These are phyloP conservation scores for Sebastes matsubarae DNA, from an alignment of 2,797 vertebrate genomes.

Conservation along the genomic window DNA sequence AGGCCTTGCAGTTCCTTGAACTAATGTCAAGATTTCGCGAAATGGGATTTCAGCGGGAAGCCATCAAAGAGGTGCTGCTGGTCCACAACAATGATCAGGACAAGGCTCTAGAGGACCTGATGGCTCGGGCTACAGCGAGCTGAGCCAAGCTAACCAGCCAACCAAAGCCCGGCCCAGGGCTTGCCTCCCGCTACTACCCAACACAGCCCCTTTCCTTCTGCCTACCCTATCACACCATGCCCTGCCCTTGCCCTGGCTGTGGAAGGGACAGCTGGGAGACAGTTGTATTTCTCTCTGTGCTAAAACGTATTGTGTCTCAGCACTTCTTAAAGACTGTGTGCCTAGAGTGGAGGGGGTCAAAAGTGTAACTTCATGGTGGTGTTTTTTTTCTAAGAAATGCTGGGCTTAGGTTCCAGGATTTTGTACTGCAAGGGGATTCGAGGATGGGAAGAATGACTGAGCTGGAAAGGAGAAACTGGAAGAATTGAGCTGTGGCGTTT, in stretches of 20 bases:
- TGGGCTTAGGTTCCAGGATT: conserved; percentile 41
- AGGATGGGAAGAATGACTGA: conserved; percentile 21
- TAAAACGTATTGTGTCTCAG: conserved; percentile 68
- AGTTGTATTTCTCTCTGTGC: conserved; percentile 64
- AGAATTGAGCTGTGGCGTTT: conserved; percentile 30
- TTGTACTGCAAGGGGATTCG: conserved; percentile 42
- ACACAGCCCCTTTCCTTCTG: conserved; percentile 56
- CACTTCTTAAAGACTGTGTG: conserved; percentile 70
- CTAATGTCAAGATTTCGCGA: conserved; percentile 98
- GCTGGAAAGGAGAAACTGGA: conserved; percentile 21
- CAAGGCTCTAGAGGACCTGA: conserved; percentile 94
- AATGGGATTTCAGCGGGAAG: conserved; percentile 96
- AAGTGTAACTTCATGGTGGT: conserved; percentile 46
- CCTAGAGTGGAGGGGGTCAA: conserved; percentile 62
- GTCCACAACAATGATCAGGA: conserved; percentile 96
- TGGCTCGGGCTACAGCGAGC: conserved; percentile 93
- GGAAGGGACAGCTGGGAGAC: conserved; percentile 62
- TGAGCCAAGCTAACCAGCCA: conserved; percentile 79
- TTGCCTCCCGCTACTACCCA: conserved; percentile 56
- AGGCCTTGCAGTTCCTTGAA: conserved; percentile 94
- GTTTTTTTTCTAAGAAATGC: conserved; percentile 29
- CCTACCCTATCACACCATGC: conserved; percentile 55
- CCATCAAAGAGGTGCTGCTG: conserved; percentile 96
- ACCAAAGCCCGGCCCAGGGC: conserved; percentile 40
- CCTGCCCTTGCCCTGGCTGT: conserved; percentile 63